Base-by-base conservation (phyloP, 2,113 vertebrate species). In the Syngnathoides biaculeatus region DNA sequence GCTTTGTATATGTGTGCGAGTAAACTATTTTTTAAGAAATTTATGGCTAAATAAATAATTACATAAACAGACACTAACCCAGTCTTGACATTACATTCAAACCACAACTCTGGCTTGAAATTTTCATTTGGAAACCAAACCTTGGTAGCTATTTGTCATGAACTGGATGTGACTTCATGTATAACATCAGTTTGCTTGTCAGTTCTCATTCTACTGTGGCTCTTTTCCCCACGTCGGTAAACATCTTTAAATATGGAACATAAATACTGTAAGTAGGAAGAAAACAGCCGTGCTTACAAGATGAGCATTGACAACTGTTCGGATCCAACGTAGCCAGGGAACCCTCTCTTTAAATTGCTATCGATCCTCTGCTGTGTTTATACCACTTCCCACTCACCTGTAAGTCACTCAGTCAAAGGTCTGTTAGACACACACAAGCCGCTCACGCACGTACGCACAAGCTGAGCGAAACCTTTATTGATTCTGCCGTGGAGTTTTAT, bases 241-340 rank as follows among this genome's bases (percentile, higher is more conserved):
- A 57, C 55, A 57, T 57, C 55, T 57, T 30, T 57, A 57, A 57
- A 57, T 57, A 57, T 57, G 26, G 55, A 30, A 57, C 26, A 17
- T 26, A 17, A 57, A 57, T 57, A 35, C 30, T 35, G 30, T 35
- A 27, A 30, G 55, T 4, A 30, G 55, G 5, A 30, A 30, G 5
- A 26, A 57, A 30, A 27, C 26, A n/a, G 20, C 43, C 12, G 40
- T 24, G 60, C 22, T 62, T 42, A 62, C 39, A 39, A 42, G 59
- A 42, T 17, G n/a, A 43, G 42, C 19, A 15, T 20, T n/a, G 59
- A n/a, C 58, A 22, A 40, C 55, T 27, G 12, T 57, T 57, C 27
- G 35, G 38, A 12, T 40, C 20, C 11, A 3, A 20, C 12, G 38
- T 6, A 12, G 58, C 19, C 19, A 2, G 2, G 20, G 58, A 43